Evolutionary conservation across 2,888 invertebrate species (phyloP), one percentile per base, ranked within the genome.

Genomic region (Pogonocherus hispidulus): DNA sequence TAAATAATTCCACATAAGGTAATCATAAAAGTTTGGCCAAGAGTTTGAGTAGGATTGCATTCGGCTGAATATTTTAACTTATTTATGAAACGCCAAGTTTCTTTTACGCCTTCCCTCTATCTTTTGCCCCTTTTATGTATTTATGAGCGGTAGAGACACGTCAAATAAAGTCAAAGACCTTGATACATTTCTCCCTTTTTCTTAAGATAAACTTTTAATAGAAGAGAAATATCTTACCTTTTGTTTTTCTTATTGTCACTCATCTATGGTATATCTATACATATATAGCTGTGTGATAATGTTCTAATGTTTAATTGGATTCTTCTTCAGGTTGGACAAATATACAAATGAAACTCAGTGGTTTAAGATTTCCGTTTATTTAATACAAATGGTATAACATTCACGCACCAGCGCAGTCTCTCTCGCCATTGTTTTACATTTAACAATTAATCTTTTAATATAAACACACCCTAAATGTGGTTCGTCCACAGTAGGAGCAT

Each of bases 371-470:
- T 59, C 20, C 27, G 23, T 60, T 69, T 67, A 69, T 71, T 71
- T 71, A 14, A 64, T 71, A 67, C 69, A 71, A 71, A 71, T 71
- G 51, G 20, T 54, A 47, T 63, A 56, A 71, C 67, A 69, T 64
- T 65, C 71, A 71, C 55, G n/a, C 63, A 47, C 51, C 63, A 41
- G 46, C 63, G 66, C 69, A 69, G 66, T 71, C 71, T 66, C 59
- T 27, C 41, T 41, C 41, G 3, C 41, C 16, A 59, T 66, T 51
- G 54, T 54, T 66, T 54, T 64, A 70, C 66, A 67, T 64, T 56
- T 66, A 66, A 47, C 64, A 70, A 66, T 65, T 62, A 64, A 59
- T 66, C 41, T 60, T 46, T 67, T 54, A 64, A 69, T 68, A 71
- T 41, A 41, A 41, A 41, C 69, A 68, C 60, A 59, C 47, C 44